Base-by-base conservation (phyloP, 2,113 vertebrate species). In the Gopherus evgoodei region DNA sequence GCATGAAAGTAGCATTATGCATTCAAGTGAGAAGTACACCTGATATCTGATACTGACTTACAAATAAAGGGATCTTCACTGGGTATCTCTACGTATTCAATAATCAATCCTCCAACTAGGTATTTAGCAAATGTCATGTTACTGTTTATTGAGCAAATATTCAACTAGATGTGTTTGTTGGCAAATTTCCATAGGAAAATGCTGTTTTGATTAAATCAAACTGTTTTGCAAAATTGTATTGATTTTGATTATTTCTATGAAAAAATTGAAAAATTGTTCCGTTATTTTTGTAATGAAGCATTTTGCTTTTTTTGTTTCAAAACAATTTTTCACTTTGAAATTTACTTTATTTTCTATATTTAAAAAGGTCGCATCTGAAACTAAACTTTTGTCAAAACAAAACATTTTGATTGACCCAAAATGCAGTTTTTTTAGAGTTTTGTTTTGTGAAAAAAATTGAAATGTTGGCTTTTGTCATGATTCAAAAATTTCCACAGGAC, bases 41-140 rank as follows among this genome's bases (percentile, higher is more conserved):
- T 6, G 52, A 21, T 22, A 65, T 14, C 50, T 27, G 42, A 75
- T 72, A 21, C 24, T 25, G 49, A 22, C 3, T 1, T 1, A 44
- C 6, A 19, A 44, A 90, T 14, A 21, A 16, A 91, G 50, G 59
- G 84, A 29, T 82, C 50, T 69, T 93, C 76, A 1, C 0, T 89
- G 84, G 86, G 75, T 6, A 0, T 83, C 38, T 47, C 3, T 1
- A 42, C 24, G 2, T 83, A 53, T 62, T 47, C 0, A 0, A 47
- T 72, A 38, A 81, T 52, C 72, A 85, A 53, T 9, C 65, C 79
- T 95, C 91, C 14, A 75, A 78, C 72, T 72, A 17, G 88, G 35
- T 80, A 6, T 50, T 80, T 79, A 22, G 5, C 27, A 3, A 54
- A 86, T 16, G 11, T 0, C 0, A 0, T 17, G n/a, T 19, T 5